phyloP scores from a whole-genome alignment of 2,888 invertebrate genomes.

The Calliopum simillimum region DNA sequence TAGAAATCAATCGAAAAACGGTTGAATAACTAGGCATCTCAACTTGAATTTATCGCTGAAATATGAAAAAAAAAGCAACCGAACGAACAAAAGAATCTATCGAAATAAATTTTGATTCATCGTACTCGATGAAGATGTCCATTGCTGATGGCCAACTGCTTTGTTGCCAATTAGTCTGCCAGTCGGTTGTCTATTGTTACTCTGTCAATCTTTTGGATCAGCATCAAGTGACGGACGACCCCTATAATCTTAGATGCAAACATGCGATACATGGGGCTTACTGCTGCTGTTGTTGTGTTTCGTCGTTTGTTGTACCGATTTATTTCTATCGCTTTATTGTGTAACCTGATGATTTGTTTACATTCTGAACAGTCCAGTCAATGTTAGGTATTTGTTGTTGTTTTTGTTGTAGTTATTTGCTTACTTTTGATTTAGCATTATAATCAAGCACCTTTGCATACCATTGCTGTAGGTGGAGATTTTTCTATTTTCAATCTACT shows the following conservation, averaged over 20 bases:
- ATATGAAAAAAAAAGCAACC: too few relatives aligned
- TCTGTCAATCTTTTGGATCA: background rate
- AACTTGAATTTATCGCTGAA: too few relatives aligned
- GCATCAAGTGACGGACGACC: background rate
- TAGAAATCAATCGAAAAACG: too few relatives aligned
- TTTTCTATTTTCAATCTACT: background rate
- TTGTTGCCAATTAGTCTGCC: constrained; percentile 18
- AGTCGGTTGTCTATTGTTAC: background rate
- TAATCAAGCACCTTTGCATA: background rate
- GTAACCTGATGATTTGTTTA: background rate
- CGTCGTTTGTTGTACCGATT: too few relatives aligned
- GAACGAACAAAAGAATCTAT: background rate
- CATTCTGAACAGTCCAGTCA: background rate
- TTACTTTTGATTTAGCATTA: background rate
- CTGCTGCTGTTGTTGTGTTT: too few relatives aligned
- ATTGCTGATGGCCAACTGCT: background rate
- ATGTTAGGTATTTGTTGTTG: background rate
- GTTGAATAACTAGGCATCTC: too few relatives aligned
- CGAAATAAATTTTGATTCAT: background rate
- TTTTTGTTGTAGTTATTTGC: background rate
- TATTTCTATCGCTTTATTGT: too few relatives aligned
- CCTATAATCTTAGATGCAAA: background rate
- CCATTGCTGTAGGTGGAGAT: background rate
- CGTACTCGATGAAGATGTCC: background rate
- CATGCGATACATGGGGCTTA: too few relatives aligned